Base-by-base conservation (phyloP, 2,113 vertebrate species). In the Percopsis transmontana region DNA sequence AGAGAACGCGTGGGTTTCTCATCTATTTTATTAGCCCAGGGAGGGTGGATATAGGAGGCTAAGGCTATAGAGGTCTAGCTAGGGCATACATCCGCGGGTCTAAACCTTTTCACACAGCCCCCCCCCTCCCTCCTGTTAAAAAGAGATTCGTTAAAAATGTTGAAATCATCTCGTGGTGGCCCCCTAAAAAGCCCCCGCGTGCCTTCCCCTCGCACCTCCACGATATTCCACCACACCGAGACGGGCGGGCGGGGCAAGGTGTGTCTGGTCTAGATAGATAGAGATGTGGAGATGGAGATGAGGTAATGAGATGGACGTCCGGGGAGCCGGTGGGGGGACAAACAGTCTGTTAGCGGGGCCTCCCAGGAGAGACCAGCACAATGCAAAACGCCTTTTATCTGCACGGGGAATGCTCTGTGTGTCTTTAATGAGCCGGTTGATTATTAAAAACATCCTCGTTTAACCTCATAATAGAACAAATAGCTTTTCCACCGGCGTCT, bases 291-390 rank as follows among this genome's bases (percentile, higher is more conserved):
- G 82, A 33, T 33, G 18, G 62, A 76, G 83, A 87, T 87, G 84
- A 71, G 65, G 70, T 88, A 91, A 90, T 90, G 87, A 90, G 86
- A 88, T 89, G 87, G 87, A 63, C 63, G 80, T 58, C 66, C 71
- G 78, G 81, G 85, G 83, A 85, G 62, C 66, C 69, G 74, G 70
- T 10, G 58, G 15, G 27, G 13, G 14, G 51, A 72, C 68, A 15
- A 16, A 24, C 11, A 13, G 54, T 66, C 83, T 72, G 62, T 68
- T 48, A 59, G 19, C 51, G 2, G 73, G 63, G 69, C 74, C 69
- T 86, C 85, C 68, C 82, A 62, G 66, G 85, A 84, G 81, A 74
- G 23, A 27, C 2, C 20, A 3, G 66, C 64, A 85, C 85, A 90
- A 89, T 77, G 62, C 81, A 45, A 72, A 66, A 69, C 66, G 78